Evolutionary conservation across 2,113 vertebrate species (phyloP), one percentile per base, ranked within the genome.

Genomic region (Corythornis cristatus): DNA sequence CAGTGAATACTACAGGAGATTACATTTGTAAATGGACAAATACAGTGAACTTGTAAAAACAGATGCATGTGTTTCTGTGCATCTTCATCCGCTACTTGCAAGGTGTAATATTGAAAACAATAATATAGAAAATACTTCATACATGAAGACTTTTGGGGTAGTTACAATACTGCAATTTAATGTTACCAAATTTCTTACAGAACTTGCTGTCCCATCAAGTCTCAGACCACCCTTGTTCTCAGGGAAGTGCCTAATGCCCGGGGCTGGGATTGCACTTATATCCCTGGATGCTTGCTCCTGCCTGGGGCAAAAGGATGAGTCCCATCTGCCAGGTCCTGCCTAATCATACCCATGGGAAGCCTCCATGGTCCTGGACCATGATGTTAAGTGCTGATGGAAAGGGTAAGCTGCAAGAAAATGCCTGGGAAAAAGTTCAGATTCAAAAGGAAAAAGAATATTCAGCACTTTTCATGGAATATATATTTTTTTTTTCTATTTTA

Each of bases 361-460:
- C 35, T 11, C 43, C 1, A 0, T 0, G 0, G 7, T 72, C 11
- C 23, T 0, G 1, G n/a, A 42, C 26, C 37, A 37, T 37, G 37
- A 42, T 66, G 8, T 54, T 37, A 72, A 67, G 19, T 60, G 51
- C 29, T 74, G 48, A 29, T 43, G 13, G 31, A 57, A 60, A 57
- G 6, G 4, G 15, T 26, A 33, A 74, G 10, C 33, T 8, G 2
- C 46, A 56, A 78, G 62, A 67, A 42, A 17, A 26, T 23, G 11
- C 29, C 31, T 12, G 7, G 19, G 26, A 57, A 76, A 81, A 73
- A 95, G 46, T 11, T 12, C 10, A 67, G 75, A 82, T 40, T 78
- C 14, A 35, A 86, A 90, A 82, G 17, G 28, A 23, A 70, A 91
- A 64, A 68, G 35, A 9, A 2, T 1, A 74, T 67, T 54, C 1